phyloP scores from a whole-genome alignment of 1,140 invertebrate species.

The Rhyzopertha dominica region DNA sequence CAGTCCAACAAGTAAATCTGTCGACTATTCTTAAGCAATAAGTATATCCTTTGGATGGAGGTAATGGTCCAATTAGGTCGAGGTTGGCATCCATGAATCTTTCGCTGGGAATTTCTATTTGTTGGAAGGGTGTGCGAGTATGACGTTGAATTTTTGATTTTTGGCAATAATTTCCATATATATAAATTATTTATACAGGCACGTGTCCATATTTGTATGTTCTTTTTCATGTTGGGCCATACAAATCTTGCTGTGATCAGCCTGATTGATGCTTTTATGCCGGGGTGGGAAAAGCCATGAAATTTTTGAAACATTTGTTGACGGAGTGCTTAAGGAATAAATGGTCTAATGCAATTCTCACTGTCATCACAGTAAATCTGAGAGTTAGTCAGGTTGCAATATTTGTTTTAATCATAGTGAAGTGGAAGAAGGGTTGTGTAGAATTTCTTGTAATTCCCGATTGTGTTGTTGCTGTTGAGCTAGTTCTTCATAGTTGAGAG shows the following conservation, averaged over 20 bases:
- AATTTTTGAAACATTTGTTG: too few species aligned
- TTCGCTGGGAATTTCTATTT: conserved; percentile 7
- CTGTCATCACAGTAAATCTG: too few species aligned
- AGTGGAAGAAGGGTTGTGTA: too few species aligned
- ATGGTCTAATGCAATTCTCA: too few species aligned
- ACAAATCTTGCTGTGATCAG: conserved; percentile 28
- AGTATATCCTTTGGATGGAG: conserved; percentile 18
- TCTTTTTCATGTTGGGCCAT: conserved; percentile 32
- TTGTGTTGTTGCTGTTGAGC: too few species aligned
- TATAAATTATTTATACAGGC: conserved; percentile 27
- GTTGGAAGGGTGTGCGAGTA: conserved; percentile 10
- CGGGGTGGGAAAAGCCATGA: conserved; percentile 23
- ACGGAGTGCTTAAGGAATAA: too few species aligned
- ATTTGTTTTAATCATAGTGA: too few species aligned
- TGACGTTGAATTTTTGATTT: conserved; percentile 27
- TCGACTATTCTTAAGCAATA: conserved; percentile 42
- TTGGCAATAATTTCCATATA: conserved; percentile 38
- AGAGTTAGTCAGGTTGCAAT: too few species aligned
- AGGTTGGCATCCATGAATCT: conserved; percentile 41
- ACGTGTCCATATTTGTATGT: conserved; percentile 22
- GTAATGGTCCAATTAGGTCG: conserved; percentile 45
- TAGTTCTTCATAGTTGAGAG: too few species aligned
- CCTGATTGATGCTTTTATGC: conserved; percentile 19
- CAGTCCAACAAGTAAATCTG: conserved; percentile 43
- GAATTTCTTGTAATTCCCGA: too few species aligned